phyloP scores from a whole-genome alignment of 2,888 invertebrate species.

The Andrena marginata region DNA sequence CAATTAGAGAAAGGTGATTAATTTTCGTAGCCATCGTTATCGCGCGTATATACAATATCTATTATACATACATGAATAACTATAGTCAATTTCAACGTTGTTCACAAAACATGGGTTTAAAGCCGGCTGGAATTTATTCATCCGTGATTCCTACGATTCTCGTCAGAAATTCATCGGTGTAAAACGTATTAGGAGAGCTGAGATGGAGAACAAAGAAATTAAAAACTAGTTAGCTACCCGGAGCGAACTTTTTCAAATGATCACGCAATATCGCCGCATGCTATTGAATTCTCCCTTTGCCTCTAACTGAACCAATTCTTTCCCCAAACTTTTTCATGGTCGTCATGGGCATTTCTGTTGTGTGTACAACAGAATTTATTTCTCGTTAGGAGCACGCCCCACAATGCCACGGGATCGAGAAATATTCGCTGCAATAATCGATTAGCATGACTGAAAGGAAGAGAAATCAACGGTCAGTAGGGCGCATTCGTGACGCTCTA shows the following conservation, averaged over 20 bases:
- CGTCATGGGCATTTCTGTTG: conserved; percentile 65
- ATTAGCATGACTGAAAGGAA: conserved; percentile 76
- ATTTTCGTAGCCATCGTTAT: background rate
- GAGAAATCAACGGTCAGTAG: conserved; percentile 67
- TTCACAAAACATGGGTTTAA: background rate
- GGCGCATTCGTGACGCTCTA: conserved; percentile 21
- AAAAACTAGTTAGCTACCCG: conserved; percentile 65
- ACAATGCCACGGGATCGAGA: conserved; percentile 62
- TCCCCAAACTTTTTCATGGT: conserved; percentile 52
- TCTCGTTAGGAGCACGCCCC: conserved; percentile 56
- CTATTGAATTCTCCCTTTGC: conserved; percentile 44
- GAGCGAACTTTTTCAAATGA: conserved; percentile 45
- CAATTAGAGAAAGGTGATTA: background rate
- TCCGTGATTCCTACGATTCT: conserved; percentile 56
- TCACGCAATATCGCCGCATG: conserved; percentile 53
- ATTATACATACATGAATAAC: background rate
- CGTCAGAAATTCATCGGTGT: conserved; percentile 17
- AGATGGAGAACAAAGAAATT: conserved; percentile 59
- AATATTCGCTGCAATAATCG: conserved; percentile 76
- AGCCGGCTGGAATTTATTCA: conserved; percentile 30
- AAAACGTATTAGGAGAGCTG: background rate
- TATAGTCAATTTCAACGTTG: conserved; percentile 7
- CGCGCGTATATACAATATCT: too few relatives aligned
- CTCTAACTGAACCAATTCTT: conserved; percentile 51
- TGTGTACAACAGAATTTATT: conserved; percentile 76